These are phyloP conservation scores for Camponotus fellah DNA, from an alignment of 2,888 invertebrate species.

Conservation along the genomic window DNA sequence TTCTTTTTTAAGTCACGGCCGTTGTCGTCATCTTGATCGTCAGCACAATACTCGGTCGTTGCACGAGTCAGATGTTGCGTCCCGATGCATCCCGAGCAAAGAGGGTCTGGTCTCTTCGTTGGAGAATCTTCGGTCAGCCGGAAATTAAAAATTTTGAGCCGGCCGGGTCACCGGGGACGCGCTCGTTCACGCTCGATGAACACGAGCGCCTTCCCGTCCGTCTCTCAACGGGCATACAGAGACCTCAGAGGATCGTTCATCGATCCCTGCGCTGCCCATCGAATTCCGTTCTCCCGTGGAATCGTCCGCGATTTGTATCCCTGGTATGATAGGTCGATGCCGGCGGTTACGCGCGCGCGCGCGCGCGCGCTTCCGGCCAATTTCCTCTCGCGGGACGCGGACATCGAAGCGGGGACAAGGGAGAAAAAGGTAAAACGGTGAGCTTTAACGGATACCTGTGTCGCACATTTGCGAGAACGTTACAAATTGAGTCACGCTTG, in stretches of 20 bases:
- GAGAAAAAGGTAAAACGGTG: constrained; percentile 7
- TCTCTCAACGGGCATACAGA: not conserved
- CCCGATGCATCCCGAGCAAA: constrained; percentile 22
- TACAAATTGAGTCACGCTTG: constrained; percentile 41
- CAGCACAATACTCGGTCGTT: constrained; percentile 14
- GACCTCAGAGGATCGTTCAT: constrained; percentile 26
- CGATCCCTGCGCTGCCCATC: constrained; percentile 31
- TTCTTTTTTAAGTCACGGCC: constrained; percentile 23
- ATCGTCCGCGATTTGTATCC: constrained; percentile 45
- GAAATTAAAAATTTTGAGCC: constrained; percentile 74
- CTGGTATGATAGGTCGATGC: constrained; percentile 26
- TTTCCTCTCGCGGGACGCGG: constrained; percentile 33
- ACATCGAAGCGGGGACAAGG: not conserved
- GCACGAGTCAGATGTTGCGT: constrained; percentile 3
- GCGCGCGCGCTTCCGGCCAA: constrained; percentile 52
- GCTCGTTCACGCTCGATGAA: constrained; percentile 54
- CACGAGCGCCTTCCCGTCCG: constrained; percentile 8
- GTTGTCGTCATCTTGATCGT: constrained; percentile 45
- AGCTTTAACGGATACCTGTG: constrained; percentile 25
- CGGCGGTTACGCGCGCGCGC: constrained; percentile 43
- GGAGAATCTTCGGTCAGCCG: constrained; percentile 45
- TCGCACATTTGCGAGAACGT: constrained; percentile 28
- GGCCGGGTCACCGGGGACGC: constrained; percentile 50
- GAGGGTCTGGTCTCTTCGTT: not conserved
- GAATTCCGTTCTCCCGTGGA: constrained; percentile 38